Percentiles rank a stretch among this genome's conserved stretches.
Conservation (phyloP, 2,113 vertebrate genomes). For the Eubucco bourcierii region DNA sequence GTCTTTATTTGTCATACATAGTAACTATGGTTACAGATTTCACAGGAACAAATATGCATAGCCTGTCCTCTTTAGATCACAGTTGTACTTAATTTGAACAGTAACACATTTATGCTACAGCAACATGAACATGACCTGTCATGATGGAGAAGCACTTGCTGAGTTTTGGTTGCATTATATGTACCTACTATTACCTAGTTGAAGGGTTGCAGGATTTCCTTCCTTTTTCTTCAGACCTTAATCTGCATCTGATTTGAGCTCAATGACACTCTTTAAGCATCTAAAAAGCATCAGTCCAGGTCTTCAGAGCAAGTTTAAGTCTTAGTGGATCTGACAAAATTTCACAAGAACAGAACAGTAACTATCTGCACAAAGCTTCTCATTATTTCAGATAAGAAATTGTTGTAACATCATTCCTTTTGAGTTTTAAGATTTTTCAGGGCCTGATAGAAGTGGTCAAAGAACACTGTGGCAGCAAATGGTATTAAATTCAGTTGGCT, state of each 20-base stretch:
- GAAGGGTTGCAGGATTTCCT: background rate
- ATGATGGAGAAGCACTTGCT: background rate
- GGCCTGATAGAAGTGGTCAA: background rate
- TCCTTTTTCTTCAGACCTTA: background rate
- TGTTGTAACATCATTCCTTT: background rate
- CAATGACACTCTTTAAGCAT: background rate
- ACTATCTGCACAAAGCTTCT: background rate
- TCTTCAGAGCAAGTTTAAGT: background rate
- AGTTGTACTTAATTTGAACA: background rate
- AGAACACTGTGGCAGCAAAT: background rate
- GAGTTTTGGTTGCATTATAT: background rate
- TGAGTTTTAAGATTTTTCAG: background rate
- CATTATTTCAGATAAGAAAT: background rate
- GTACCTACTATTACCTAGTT: background rate
- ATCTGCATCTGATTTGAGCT: background rate
- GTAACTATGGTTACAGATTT: background rate
- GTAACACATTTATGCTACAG: background rate
- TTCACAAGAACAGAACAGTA: background rate
- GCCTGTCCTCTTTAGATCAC: background rate
- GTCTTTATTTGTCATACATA: background rate
- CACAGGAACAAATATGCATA: background rate
- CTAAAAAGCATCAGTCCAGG: background rate
- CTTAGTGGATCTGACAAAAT: background rate
- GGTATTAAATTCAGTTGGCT: no score
- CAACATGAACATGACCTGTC: background rate